Evolutionary conservation across 2,888 invertebrate genomes (phyloP).

Genomic region (Athalia rosae): DNA sequence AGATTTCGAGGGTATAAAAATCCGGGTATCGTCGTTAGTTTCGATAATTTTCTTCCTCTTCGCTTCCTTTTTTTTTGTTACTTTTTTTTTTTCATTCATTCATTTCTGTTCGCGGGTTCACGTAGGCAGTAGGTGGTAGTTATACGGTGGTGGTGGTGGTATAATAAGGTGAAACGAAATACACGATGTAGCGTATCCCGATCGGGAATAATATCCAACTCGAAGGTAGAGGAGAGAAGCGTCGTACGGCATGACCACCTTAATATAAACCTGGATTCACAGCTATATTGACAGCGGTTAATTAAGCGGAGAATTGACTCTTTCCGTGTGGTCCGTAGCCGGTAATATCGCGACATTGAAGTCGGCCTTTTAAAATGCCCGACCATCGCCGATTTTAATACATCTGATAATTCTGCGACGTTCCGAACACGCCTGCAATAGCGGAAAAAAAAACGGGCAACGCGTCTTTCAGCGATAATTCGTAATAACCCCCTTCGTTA

Average conservation of each 20-base stretch:
- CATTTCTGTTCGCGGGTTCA: no score
- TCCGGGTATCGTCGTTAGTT: not conserved
- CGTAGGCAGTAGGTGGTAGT: no score
- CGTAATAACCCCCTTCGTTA: conserved; percentile 46
- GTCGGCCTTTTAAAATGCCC: not conserved
- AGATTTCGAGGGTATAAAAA: not conserved
- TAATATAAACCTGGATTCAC: conserved; percentile 48
- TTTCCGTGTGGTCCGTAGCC: conserved; percentile 35
- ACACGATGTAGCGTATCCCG: no score
- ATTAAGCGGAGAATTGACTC: conserved; percentile 52
- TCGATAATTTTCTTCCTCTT: not conserved
- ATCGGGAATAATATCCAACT: conserved; percentile 34
- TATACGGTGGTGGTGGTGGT: no score
- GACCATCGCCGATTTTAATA: conserved; percentile 51
- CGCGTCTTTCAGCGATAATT: conserved; percentile 49
- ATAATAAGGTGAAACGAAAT: no score
- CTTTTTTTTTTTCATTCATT: no score
- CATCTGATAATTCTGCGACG: conserved; percentile 47
- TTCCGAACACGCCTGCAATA: not conserved
- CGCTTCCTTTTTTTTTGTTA: conserved; percentile 47
- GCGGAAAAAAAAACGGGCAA: not conserved
- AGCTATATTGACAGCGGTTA: conserved; percentile 58
- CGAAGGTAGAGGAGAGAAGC: conserved; percentile 36
- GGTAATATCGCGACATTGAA: not conserved
- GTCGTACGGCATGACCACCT: not conserved